Percentiles rank a stretch among this genome's conserved stretches.
These are phyloP conservation scores for Thinocorus orbignyianus DNA, from an alignment of 2,113 vertebrate genomes.

Conservation along the genomic window DNA sequence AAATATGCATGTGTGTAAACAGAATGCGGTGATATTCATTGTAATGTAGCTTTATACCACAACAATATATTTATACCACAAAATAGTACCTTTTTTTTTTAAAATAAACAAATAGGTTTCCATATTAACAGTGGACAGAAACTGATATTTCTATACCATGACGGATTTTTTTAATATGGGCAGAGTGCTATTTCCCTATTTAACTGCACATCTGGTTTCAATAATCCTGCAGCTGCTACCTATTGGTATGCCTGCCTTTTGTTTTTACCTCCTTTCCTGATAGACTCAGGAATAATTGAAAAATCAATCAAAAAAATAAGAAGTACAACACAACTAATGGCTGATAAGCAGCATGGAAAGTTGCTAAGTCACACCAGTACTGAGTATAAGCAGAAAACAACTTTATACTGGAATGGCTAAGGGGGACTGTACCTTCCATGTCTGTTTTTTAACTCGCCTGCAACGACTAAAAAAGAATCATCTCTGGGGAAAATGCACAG, in stretches of 20 bases:
- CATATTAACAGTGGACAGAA: neutral
- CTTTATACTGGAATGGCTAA: neutral
- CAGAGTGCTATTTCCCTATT: slow-evolving; percentile 2
- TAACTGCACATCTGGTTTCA: slow-evolving; percentile 42
- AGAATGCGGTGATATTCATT: neutral
- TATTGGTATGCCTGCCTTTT: slow-evolving; percentile 3
- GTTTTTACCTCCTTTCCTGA: slow-evolving; percentile 9
- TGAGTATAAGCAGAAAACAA: neutral
- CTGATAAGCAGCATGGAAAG: neutral
- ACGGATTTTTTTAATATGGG: neutral
- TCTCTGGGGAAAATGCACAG: neutral
- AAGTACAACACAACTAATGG: neutral
- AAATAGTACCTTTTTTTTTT: neutral
- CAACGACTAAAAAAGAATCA: neutral
- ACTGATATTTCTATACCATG: neutral
- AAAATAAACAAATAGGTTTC: neutral
- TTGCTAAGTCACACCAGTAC: neutral
- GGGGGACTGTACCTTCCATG: neutral
- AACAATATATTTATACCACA: too few species aligned
- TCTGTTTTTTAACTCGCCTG: neutral
- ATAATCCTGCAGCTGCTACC: slow-evolving; percentile 46
- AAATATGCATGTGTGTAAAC: neutral
- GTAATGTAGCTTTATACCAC: neutral
- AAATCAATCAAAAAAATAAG: neutral
- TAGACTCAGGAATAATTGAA: neutral